phyloP scores from a whole-genome alignment of 2,113 vertebrate species.

The Barbus barbus region DNA sequence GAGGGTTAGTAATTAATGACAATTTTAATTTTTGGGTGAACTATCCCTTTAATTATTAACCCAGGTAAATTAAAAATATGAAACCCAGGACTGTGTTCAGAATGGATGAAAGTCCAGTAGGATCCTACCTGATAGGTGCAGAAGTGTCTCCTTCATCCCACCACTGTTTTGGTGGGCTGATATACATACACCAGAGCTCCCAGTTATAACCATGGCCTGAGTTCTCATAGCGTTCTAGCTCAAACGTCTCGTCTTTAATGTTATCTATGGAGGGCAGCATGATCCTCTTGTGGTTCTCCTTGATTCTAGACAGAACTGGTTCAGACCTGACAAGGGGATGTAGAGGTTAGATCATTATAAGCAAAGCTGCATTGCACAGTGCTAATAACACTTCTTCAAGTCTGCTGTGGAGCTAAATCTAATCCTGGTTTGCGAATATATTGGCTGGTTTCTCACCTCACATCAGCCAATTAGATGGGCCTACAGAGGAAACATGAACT shows the following conservation, averaged over 20 bases:
- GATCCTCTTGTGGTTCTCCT: slow-evolving; percentile 89
- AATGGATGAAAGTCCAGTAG: background rate
- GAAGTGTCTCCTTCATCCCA: slow-evolving; percentile 93
- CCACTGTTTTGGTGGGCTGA: slow-evolving; percentile 95
- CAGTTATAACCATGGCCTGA: slow-evolving; percentile 95
- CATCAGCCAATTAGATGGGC: slow-evolving; percentile 2
- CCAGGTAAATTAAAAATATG: background rate
- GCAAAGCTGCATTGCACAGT: background rate
- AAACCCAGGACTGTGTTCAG: background rate
- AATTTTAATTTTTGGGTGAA: too few relatives aligned
- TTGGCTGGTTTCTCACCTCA: background rate
- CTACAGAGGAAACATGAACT: background rate
- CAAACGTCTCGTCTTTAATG: slow-evolving; percentile 94
- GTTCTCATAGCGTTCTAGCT: slow-evolving; percentile 95
- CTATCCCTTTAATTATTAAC: background rate
- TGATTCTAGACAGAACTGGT: slow-evolving; percentile 90
- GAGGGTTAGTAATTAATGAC: too few relatives aligned
- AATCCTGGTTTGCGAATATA: background rate
- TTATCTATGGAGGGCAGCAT: slow-evolving; percentile 97
- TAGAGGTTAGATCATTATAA: slow-evolving; percentile 9
- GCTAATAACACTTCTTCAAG: slow-evolving; percentile 9
- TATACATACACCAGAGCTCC: slow-evolving; percentile 99
- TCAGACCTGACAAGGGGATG: slow-evolving; percentile 81
- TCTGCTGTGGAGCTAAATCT: background rate
- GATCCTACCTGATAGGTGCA: slow-evolving; percentile 87